Evolutionary conservation across 2,888 invertebrate genomes (phyloP).

Genomic region (Sesia bembeciformis): DNA sequence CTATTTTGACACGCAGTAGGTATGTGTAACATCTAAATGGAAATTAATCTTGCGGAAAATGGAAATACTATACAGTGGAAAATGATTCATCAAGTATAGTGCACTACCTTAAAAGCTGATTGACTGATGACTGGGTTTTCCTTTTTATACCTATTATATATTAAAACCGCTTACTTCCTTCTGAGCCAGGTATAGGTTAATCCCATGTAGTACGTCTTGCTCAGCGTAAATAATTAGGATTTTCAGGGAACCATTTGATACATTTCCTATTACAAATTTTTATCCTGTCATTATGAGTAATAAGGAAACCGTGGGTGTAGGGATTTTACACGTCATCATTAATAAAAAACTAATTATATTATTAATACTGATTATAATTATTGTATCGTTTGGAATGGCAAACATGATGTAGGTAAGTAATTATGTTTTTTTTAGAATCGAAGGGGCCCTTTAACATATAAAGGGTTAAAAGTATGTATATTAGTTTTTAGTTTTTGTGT

Average conservation of each 20-base stretch:
- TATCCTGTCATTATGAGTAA: not conserved
- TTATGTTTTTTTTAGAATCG: too few species aligned
- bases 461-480: too few species aligned
- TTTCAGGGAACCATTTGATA: not conserved
- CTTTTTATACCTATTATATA: not conserved
- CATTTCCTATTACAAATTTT: not conserved
- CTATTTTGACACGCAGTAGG: not conserved
- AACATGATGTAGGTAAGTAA: too few species aligned
- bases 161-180: not conserved
- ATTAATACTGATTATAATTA: too few species aligned
- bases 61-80: not conserved
- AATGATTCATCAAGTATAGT: not conserved
- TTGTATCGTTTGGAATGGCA: too few species aligned
- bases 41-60: not conserved
- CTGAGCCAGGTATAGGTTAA: not conserved
- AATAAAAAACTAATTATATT: not conserved
- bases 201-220: not conserved
- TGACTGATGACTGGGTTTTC: not conserved
- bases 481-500: not conserved
- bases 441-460: too few species aligned
- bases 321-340: not conserved
- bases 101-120: not conserved
- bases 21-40: not conserved
- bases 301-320: not conserved
- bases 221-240: not conserved